These are phyloP conservation scores for Parazoanthus atlanticus DNA, from an alignment of 92 coral and sea anemone species.

Conservation along the genomic window DNA sequence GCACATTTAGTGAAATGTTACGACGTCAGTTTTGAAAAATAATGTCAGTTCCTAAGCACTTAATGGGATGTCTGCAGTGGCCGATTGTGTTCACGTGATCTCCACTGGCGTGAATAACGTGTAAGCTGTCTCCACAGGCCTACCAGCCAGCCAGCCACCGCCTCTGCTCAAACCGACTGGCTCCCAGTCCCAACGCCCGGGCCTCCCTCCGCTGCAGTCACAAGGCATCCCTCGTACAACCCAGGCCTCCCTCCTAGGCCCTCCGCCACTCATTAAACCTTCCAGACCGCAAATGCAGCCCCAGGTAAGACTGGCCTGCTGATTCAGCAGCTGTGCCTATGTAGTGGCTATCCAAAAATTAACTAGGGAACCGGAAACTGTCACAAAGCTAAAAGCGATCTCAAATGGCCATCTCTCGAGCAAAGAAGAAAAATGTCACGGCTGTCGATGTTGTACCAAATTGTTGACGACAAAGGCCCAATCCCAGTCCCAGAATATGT, in stretches of 20 bases:
- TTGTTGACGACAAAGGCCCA: too few relatives aligned
- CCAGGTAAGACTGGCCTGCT: conserved; percentile 47
- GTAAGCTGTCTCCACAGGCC: not conserved
- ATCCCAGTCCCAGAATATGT: too few relatives aligned
- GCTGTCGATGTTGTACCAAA: too few relatives aligned
- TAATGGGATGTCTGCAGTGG: not conserved
- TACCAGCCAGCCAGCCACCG: conserved; percentile 80
- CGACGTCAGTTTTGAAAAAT: not conserved
- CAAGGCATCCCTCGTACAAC: conserved; percentile 69
- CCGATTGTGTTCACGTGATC: conserved; percentile 1
- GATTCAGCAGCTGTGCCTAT: not conserved
- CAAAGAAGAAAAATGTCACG: too few relatives aligned
- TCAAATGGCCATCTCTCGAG: too few relatives aligned
- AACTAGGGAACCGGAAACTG: too few relatives aligned
- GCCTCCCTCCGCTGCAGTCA: conserved; percentile 68
- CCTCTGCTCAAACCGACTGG: conserved; percentile 92
- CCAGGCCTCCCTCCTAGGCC: conserved; percentile 84
- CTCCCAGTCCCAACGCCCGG: conserved; percentile 71
- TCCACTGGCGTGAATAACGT: not conserved
- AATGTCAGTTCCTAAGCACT: too few relatives aligned
- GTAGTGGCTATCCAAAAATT: too few relatives aligned
- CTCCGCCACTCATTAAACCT: conserved; percentile 97
- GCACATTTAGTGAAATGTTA: not conserved
- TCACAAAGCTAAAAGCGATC: too few relatives aligned
- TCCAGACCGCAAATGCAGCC: conserved; percentile 79